Conservation (phyloP, 2,113 vertebrate species). For the Egretta garzetta region DNA sequence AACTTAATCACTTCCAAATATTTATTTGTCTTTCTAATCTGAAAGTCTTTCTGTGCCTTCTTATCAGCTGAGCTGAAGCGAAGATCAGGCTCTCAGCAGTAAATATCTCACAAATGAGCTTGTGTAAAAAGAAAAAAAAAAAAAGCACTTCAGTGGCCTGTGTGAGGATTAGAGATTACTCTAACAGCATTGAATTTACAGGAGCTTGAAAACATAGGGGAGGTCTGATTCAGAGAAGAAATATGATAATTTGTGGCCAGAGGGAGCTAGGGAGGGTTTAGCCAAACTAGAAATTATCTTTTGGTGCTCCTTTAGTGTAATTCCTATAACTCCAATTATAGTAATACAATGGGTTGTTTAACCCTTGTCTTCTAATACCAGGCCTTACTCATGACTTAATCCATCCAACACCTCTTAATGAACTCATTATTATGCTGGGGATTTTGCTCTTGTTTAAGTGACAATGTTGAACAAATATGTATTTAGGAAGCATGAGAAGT, state of each 20-base stretch:
- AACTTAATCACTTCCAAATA: conserved; percentile 55
- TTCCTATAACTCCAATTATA: conserved; percentile 56
- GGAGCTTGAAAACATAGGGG: not conserved
- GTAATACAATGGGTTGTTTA: conserved; percentile 39
- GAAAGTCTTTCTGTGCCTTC: conserved; percentile 37
- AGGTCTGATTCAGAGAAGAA: conserved; percentile 67
- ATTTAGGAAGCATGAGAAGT: not conserved
- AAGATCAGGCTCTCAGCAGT: conserved; percentile 23
- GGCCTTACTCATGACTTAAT: conserved; percentile 10
- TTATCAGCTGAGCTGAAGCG: conserved; percentile 61
- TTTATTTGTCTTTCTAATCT: conserved; percentile 56
- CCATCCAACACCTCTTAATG: conserved; percentile 56
- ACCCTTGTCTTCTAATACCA: conserved; percentile 31
- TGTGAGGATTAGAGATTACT: conserved; percentile 40
- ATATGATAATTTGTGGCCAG: conserved; percentile 64
- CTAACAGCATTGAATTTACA: conserved; percentile 31
- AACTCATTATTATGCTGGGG: conserved; percentile 57
- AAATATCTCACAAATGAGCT: conserved; percentile 63
- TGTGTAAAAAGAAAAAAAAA: conserved; percentile 22
- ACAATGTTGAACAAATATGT: not conserved
- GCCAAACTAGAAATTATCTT: conserved; percentile 70
- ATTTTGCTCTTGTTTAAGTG: not conserved
- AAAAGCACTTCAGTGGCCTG: conserved; percentile 27
- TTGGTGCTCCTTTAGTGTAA: conserved; percentile 46
- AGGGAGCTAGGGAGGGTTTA: conserved; percentile 42